Evolutionary conservation across 2,113 vertebrate genomes (phyloP), one percentile per base, ranked within the genome.

Genomic region (Aldabrachelys gigantea): DNA sequence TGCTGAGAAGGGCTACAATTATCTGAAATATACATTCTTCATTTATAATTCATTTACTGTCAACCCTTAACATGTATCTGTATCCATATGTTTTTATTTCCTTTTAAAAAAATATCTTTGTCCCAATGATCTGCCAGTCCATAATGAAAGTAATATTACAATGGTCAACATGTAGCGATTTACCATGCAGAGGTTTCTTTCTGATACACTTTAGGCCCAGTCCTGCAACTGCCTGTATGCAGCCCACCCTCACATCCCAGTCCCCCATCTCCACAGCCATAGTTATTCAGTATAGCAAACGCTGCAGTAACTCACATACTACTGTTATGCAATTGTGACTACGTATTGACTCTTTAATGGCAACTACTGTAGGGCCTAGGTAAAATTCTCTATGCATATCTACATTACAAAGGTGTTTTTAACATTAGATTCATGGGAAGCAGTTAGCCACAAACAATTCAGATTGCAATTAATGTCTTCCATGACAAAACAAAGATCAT

Each of bases 381-480:
- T 38, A 87, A 57, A 69, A 78, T 80, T 94, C 89, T 29, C 78
- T 62, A 13, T 56, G 54, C 90, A 90, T 22, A 2, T 16, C 2
- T 10, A 11, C 29, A 62, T 27, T 53, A 62, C 50, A 81, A 95
- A 83, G 10, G 79, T 52, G 78, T 9, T 89, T 91, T 94, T 83
- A 72, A 84, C 8, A n/a, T 82, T 75, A 52, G 35, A 72, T 41
- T 52, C 35, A 10, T 84, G 75, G 24, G 59, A 65, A 59, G 59
- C 82, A 89, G 50, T 90, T 89, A 93, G 50, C 22, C 50, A 75
- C 47, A 5, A 19, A 31, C 31, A 86, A 85, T 90, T 91, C 90
- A 84, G 8, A 17, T 38, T 89, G 79, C 94, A 97, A 95, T 91
- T 94, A 94, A 91, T 89, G 41, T 92, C 90, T 92, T 52, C 41